phyloP scores from a whole-genome alignment of 1,140 invertebrate species.

The Lasioglossum albipes region DNA sequence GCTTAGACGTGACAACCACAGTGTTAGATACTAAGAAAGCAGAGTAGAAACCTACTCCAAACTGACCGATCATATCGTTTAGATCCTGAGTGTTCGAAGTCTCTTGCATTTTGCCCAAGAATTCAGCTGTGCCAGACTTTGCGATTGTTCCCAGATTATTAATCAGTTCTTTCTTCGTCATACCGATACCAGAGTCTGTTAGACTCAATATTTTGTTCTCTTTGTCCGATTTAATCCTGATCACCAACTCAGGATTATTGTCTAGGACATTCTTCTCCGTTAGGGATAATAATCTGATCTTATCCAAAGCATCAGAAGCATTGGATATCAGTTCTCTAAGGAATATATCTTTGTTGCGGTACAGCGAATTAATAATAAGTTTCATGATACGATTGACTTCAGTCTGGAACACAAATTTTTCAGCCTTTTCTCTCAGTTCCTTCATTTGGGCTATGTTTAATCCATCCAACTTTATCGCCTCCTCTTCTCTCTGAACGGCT shows the following conservation, averaged over 20 bases:
- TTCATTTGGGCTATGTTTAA: conserved; percentile 96
- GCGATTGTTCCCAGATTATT: conserved; percentile 99
- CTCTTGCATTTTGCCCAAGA: conserved; percentile 96
- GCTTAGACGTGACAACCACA: conserved; percentile 96
- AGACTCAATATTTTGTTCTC: conserved; percentile 97
- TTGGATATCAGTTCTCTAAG: conserved; percentile 98
- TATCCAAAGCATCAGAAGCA: conserved; percentile 96
- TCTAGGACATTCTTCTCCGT: conserved; percentile 91
- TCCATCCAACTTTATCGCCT: conserved; percentile 97
- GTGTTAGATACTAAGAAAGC: conserved; percentile 95
- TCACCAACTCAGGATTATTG: conserved; percentile 90
- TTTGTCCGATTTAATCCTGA: conserved; percentile 98
- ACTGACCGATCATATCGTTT: conserved; percentile 95
- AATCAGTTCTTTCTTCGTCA: conserved; percentile 97
- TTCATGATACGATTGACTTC: conserved; percentile 99
- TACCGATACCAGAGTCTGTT: conserved; percentile 98
- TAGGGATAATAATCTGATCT: conserved; percentile 94
- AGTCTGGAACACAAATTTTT: conserved; percentile 97
- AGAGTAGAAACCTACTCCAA: conserved; percentile 99
- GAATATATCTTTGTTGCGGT: conserved; percentile 99
- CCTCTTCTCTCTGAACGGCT: conserved; percentile 92
- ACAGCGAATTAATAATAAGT: conserved; percentile 98
- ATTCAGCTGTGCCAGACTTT: conserved; percentile 99
- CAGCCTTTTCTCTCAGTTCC: conserved; percentile 93
- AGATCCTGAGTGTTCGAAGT: conserved; percentile 82